Conservation (phyloP, 2,888 invertebrate genomes). For the Bombylius discolor region DNA sequence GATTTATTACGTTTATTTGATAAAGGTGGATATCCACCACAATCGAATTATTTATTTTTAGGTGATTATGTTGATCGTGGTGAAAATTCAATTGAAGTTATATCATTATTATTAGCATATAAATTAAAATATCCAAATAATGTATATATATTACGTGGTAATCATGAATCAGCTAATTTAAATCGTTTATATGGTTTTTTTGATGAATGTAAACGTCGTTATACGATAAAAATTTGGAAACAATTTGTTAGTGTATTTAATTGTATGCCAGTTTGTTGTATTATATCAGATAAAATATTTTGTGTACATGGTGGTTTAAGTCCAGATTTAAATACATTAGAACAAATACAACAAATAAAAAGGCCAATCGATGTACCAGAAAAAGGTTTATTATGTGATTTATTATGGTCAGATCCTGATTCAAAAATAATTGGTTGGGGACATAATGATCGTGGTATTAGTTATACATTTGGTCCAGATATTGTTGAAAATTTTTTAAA, state of each 20-base stretch:
- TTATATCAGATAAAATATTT: background rate
- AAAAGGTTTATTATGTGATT: background rate
- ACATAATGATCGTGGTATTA: background rate
- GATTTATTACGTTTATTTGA: background rate
- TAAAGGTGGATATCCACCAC: background rate
- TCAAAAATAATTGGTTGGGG: background rate
- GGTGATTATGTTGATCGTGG: background rate
- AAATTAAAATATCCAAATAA: background rate
- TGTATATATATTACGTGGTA: background rate
- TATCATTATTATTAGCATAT: background rate
- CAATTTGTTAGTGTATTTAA: background rate
- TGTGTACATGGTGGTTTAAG: background rate
- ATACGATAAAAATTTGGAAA: background rate
- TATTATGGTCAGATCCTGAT: background rate
- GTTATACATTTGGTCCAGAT: background rate
- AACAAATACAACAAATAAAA: background rate
- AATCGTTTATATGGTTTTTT: background rate
- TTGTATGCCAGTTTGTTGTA: background rate
- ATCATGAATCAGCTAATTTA: background rate
- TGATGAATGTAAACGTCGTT: background rate
- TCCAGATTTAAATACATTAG: background rate
- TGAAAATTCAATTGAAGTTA: background rate
- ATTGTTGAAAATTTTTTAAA: conserved; percentile 36
- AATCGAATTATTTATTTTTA: background rate
- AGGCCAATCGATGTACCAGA: background rate